Percentiles rank a stretch among this genome's conserved stretches.
These are phyloP conservation scores for Cebidichthys violaceus DNA, from an alignment of 2,113 vertebrate genomes.

Conservation along the genomic window DNA sequence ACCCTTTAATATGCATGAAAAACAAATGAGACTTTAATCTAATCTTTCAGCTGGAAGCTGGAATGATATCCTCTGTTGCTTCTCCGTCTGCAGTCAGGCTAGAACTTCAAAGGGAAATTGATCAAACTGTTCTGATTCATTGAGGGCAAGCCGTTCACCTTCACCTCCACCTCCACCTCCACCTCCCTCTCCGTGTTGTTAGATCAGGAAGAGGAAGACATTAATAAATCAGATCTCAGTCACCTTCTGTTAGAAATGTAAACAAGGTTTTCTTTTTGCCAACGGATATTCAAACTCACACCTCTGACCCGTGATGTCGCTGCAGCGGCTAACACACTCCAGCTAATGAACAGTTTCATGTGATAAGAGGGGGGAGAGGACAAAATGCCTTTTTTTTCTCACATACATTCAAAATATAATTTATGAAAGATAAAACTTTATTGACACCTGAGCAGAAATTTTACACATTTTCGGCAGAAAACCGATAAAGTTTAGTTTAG, in stretches of 20 bases:
- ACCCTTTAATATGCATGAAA: not conserved
- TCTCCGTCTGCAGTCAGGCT: not conserved
- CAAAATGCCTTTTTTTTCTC: too few species aligned
- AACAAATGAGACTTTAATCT: not conserved
- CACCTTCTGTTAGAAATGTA: not conserved
- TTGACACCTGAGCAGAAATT: not conserved
- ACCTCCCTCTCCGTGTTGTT: not conserved
- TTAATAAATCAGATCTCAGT: not conserved
- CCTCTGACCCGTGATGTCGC: not conserved
- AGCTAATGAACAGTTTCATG: not conserved
- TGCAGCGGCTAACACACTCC: not conserved
- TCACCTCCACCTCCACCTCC: not conserved
- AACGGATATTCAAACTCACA: not conserved
- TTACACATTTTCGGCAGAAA: too few species aligned
- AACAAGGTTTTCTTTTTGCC: not conserved
- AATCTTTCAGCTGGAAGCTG: not conserved
- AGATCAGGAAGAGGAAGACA: slow-evolving; percentile 15
- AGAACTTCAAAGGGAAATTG: not conserved
- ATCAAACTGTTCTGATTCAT: not conserved
- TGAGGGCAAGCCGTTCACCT: not conserved
- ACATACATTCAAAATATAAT: not conserved
- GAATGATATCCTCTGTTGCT: not conserved
- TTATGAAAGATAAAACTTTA: not conserved
- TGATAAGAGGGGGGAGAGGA: not conserved
- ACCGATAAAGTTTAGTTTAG: too few species aligned